Percentiles rank a stretch among this genome's conserved stretches.
Conservation (phyloP, 2,888 invertebrate species). For the Nymphalis urticae region DNA sequence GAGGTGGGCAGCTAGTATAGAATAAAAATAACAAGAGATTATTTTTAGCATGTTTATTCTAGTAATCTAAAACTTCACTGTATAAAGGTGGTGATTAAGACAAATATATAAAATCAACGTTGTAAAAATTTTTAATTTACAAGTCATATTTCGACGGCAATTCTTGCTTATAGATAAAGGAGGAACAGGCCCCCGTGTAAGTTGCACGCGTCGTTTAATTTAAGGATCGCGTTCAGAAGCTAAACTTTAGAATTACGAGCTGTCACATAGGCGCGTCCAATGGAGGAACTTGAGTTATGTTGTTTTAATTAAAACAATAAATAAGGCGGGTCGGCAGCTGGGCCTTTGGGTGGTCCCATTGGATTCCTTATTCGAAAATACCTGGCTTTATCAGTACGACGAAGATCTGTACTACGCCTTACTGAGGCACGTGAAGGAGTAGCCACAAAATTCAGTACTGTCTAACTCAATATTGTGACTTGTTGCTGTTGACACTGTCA, state of each 20-base stretch:
- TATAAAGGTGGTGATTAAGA: no score
- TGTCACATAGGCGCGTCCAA: slow-evolving; percentile 64
- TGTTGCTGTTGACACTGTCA: no score
- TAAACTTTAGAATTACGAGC: slow-evolving; percentile 63
- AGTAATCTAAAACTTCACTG: no score
- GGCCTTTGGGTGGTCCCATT: slow-evolving; percentile 66
- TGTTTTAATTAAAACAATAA: slow-evolving; percentile 80
- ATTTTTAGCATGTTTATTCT: no score
- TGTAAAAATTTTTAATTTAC: background rate
- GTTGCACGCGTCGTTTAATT: slow-evolving; percentile 43
- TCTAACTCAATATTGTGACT: background rate
- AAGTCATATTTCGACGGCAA: slow-evolving; percentile 3
- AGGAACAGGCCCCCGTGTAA: slow-evolving; percentile 29
- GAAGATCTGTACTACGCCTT: slow-evolving; percentile 48
- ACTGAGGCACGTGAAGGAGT: slow-evolving; percentile 36
- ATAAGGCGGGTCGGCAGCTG: slow-evolving; percentile 58
- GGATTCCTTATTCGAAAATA: slow-evolving; percentile 62
- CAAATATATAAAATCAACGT: no score
- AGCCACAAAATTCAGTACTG: slow-evolving; percentile 2
- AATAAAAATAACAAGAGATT: no score
- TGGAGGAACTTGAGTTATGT: slow-evolving; percentile 65
- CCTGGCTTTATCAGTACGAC: slow-evolving; percentile 59
- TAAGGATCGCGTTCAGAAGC: slow-evolving; percentile 56
- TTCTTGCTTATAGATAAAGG: slow-evolving; percentile 11
- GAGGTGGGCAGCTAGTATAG: no score